phyloP scores from a whole-genome alignment of 2,797 vertebrate genomes.

The Tenualosa thibaudeaui region DNA sequence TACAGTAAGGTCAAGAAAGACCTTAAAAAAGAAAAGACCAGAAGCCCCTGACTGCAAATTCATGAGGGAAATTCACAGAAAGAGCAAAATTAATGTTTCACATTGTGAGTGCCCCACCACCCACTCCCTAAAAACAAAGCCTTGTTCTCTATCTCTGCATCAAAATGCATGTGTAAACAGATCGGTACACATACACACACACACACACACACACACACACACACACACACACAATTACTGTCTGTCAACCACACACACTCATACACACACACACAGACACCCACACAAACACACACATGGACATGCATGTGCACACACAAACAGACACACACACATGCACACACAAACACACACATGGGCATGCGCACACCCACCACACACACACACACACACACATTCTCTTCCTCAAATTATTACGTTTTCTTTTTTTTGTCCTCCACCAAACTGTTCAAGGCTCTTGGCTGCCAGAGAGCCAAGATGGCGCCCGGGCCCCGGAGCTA shows the following conservation, averaged over 20 bases:
- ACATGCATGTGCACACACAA: slow-evolving; percentile 35
- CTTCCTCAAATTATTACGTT: slow-evolving; percentile 44
- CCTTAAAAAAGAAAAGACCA: neutral
- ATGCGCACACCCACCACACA: slow-evolving; percentile 35
- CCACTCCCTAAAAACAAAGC: neutral
- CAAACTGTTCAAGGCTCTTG: slow-evolving; percentile 76
- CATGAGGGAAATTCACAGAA: neutral
- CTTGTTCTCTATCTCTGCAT: slow-evolving; percentile 3
- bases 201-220: slow-evolving; percentile 23
- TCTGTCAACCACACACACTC: slow-evolving; percentile 35
- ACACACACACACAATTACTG: slow-evolving; percentile 40
- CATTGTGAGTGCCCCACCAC: neutral
- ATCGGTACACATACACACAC: neutral
- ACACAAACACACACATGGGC: slow-evolving; percentile 39
- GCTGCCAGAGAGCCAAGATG: slow-evolving; percentile 82
- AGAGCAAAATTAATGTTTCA: slow-evolving; percentile 4
- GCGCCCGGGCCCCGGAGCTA: slow-evolving; percentile 78
- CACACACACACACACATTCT: slow-evolving; percentile 66
- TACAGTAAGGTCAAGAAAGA: slow-evolving; percentile 10
- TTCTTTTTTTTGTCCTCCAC: slow-evolving; percentile 58
- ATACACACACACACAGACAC: slow-evolving; percentile 45
- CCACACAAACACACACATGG: slow-evolving; percentile 13
- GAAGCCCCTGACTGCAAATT: neutral
- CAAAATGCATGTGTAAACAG: neutral
- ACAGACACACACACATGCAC: slow-evolving; percentile 22